phyloP scores from a whole-genome alignment of 2,888 invertebrate species.

The Argyresthia albistria region DNA sequence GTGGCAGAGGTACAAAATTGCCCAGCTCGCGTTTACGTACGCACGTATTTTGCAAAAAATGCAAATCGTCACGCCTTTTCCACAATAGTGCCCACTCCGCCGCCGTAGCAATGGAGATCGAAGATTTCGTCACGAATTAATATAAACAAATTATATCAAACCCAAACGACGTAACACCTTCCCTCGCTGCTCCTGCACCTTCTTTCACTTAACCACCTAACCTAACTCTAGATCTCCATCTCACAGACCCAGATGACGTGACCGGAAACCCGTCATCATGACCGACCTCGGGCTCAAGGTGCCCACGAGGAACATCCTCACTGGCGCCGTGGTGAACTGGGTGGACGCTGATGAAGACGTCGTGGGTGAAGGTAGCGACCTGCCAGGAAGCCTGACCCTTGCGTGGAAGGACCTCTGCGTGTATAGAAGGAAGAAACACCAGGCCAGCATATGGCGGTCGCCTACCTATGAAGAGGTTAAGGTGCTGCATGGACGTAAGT shows the following conservation, averaged over 20 bases:
- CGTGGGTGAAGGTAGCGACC: conserved; percentile 7
- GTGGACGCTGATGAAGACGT: conserved; percentile 17
- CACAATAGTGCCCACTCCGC: too few relatives aligned
- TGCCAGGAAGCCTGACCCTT: conserved; percentile 52
- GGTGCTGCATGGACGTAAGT: conserved; percentile 69
- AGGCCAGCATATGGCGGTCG: conserved; percentile 63
- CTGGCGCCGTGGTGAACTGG: conserved; percentile 59
- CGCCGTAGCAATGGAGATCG: too few relatives aligned
- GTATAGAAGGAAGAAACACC: conserved; percentile 56
- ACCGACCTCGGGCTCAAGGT: conserved; percentile 34
- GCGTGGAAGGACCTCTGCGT: conserved; percentile 70
- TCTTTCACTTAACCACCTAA: background rate
- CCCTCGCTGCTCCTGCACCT: too few relatives aligned
- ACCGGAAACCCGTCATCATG: conserved; percentile 27
- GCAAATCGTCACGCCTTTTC: too few relatives aligned
- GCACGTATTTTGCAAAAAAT: too few relatives aligned
- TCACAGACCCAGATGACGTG: conserved; percentile 43
- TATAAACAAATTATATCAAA: too few relatives aligned
- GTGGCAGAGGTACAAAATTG: too few relatives aligned
- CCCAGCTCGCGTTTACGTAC: too few relatives aligned
- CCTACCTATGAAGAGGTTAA: conserved; percentile 62
- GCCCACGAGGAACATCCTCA: conserved; percentile 56
- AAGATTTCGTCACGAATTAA: too few relatives aligned
- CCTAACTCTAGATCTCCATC: conserved; percentile 9
- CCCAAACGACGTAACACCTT: too few relatives aligned